These are phyloP conservation scores for Ellobium chinense DNA, from an alignment of 2,888 invertebrate genomes.

Conservation along the genomic window DNA sequence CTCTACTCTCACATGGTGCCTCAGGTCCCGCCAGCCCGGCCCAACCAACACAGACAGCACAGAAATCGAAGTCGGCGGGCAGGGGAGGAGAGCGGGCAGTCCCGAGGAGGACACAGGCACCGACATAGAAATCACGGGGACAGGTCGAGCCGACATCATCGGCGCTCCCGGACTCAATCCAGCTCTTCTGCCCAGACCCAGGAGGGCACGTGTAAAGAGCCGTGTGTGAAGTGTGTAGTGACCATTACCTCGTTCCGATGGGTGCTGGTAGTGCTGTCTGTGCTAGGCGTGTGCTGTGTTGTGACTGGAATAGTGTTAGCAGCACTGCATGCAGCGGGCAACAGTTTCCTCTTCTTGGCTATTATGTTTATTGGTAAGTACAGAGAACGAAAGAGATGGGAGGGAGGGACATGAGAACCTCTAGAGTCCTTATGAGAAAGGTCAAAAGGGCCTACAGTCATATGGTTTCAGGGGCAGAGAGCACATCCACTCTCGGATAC, in stretches of 20 bases:
- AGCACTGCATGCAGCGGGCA: slow-evolving; percentile 72
- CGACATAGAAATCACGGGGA: slow-evolving; percentile 32
- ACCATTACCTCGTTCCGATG: slow-evolving; percentile 74
- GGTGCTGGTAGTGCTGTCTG: slow-evolving; percentile 74
- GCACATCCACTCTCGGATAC: too few species aligned
- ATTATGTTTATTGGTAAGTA: slow-evolving; percentile 78
- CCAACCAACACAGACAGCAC: slow-evolving; percentile 59
- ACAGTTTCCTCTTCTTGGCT: slow-evolving; percentile 75
- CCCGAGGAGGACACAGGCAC: slow-evolving; percentile 21
- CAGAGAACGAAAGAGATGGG: too few species aligned
- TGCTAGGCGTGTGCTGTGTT: slow-evolving; percentile 76
- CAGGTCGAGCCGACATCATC: neutral
- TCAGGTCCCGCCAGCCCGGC: slow-evolving; percentile 56
- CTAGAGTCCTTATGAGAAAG: too few species aligned
- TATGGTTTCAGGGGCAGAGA: too few species aligned
- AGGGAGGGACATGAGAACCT: too few species aligned
- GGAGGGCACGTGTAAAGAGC: slow-evolving; percentile 66
- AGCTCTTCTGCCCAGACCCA: slow-evolving; percentile 52
- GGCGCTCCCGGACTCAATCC: slow-evolving; percentile 56
- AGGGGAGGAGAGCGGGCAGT: slow-evolving; percentile 40
- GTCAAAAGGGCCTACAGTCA: too few species aligned
- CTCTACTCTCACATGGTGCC: slow-evolving; percentile 70
- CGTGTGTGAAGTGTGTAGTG: slow-evolving; percentile 72
- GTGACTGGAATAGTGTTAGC: slow-evolving; percentile 77
- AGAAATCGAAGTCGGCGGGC: slow-evolving; percentile 50